These are phyloP conservation scores for Flexamia atlantica DNA, from an alignment of 2,888 invertebrate genomes.

Conservation along the genomic window DNA sequence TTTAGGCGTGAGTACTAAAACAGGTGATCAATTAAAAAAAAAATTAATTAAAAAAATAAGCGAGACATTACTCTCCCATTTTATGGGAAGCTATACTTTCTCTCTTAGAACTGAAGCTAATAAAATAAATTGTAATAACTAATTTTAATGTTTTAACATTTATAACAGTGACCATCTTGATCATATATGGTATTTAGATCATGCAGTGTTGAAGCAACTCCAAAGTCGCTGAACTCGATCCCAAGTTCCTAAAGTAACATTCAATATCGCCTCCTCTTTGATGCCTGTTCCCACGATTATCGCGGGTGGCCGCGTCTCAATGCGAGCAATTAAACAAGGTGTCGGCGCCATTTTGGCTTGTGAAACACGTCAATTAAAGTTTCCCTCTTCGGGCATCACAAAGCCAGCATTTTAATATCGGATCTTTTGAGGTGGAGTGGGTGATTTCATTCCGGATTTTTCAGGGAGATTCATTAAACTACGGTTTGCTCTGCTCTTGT, in stretches of 20 bases:
- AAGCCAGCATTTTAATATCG: conserved; percentile 43
- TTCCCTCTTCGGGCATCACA: not conserved
- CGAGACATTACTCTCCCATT: no score
- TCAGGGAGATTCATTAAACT: conserved; percentile 32
- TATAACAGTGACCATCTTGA: no score
- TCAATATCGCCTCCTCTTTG: not conserved
- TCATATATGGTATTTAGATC: no score
- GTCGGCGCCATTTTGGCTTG: conserved; percentile 44
- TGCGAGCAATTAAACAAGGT: conserved; percentile 51
- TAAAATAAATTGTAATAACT: no score
- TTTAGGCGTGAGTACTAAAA: no score
- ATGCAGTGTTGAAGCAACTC: no score
- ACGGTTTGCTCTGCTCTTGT: conserved; percentile 31
- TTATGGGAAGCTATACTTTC: no score
- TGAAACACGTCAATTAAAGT: conserved; percentile 48
- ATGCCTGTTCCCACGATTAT: conserved; percentile 19
- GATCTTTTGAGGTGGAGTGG: conserved; percentile 44
- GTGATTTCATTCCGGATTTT: not conserved
- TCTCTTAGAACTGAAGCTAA: no score
- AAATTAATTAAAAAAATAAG: no score
- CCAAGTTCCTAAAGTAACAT: not conserved
- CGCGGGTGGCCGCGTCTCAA: conserved; percentile 19
- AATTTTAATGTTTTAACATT: no score
- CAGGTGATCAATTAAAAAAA: no score
- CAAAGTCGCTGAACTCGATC: not conserved